Evolutionary conservation across 2,888 invertebrate species (phyloP).

Genomic region (Crocallis elinguaria): DNA sequence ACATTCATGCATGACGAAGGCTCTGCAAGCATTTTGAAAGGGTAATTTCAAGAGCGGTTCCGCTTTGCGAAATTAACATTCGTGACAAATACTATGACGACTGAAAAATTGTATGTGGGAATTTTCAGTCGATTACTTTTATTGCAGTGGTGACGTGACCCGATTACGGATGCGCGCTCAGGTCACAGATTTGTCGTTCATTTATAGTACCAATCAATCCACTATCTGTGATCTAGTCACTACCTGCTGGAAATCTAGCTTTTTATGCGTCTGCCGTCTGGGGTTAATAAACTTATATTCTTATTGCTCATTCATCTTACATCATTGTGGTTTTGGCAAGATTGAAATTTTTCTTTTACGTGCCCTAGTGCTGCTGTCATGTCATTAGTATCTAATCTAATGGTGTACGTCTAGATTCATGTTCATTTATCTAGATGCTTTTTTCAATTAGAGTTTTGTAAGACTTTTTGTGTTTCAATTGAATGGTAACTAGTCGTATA

Average conservation of each 20-base stretch:
- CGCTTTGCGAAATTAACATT: slow-evolving; percentile 60
- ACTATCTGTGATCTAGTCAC: slow-evolving; percentile 77
- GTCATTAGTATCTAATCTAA: slow-evolving; percentile 59
- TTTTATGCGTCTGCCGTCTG: slow-evolving; percentile 80
- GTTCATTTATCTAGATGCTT: slow-evolving; percentile 45
- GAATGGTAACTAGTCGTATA: slow-evolving; percentile 43
- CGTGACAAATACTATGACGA: slow-evolving; percentile 42
- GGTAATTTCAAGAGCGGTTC: slow-evolving; percentile 43
- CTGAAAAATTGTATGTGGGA: slow-evolving; percentile 57
- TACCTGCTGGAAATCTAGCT: slow-evolving; percentile 76
- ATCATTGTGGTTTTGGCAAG: slow-evolving; percentile 75
- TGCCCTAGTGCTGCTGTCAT: slow-evolving; percentile 53
- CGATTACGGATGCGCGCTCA: slow-evolving; percentile 62
- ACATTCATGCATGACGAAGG: slow-evolving; percentile 18
- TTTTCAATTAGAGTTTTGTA: slow-evolving; percentile 36
- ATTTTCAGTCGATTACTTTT: slow-evolving; percentile 62
- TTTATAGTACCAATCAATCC: slow-evolving; percentile 82
- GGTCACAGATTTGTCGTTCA: slow-evolving; percentile 73
- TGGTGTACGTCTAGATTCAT: slow-evolving; percentile 50
- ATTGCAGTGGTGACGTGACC: slow-evolving; percentile 71
- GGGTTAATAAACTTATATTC: slow-evolving; percentile 78
- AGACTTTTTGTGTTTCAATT: slow-evolving; percentile 46
- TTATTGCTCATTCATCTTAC: slow-evolving; percentile 83
- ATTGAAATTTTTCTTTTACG: slow-evolving; percentile 67
- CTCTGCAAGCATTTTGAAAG: slow-evolving; percentile 28